These are phyloP conservation scores for Microcebus murinus DNA, from an alignment of 2,113 vertebrate genomes.

Conservation along the genomic window DNA sequence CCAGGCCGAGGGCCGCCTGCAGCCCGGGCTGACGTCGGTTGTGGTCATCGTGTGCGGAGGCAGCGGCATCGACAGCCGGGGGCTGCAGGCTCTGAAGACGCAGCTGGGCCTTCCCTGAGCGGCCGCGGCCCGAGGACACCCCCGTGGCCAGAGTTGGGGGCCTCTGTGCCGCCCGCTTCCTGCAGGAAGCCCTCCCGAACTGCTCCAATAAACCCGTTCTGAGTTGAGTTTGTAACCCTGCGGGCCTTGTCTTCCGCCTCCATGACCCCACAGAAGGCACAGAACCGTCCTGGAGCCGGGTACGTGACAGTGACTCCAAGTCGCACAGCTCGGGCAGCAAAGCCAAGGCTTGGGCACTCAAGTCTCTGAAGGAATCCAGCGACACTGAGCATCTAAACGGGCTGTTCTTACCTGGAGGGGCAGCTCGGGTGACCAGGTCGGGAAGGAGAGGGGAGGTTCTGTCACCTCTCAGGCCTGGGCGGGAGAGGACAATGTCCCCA, in stretches of 20 bases:
- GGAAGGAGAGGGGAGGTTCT: background rate
- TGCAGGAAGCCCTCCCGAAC: background rate
- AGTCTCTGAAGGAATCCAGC: background rate
- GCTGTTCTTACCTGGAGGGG: background rate
- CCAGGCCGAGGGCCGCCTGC: slow-evolving; percentile 87
- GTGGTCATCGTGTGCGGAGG: slow-evolving; percentile 94
- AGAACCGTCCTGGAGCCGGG: background rate
- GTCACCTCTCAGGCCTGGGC: background rate
- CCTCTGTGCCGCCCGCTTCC: background rate
- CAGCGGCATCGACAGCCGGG: slow-evolving; percentile 86
- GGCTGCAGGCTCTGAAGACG: slow-evolving; percentile 87
- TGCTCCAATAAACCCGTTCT: slow-evolving; percentile 52
- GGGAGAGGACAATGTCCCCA: rapidly evolving
- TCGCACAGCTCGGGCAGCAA: background rate
- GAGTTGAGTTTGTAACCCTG: background rate
- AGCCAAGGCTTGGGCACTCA: background rate
- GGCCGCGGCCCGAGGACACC: background rate
- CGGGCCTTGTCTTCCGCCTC: rapidly evolving
- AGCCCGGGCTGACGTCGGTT: slow-evolving; percentile 79
- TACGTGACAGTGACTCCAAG: background rate
- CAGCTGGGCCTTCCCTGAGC: slow-evolving; percentile 85
- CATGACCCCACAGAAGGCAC: rapidly evolving
- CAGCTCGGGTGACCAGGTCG: background rate
- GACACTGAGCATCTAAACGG: background rate
- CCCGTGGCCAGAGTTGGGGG: background rate